Evolutionary conservation across 2,888 invertebrate genomes (phyloP).

Genomic region (Drepanosiphum platanoidis): DNA sequence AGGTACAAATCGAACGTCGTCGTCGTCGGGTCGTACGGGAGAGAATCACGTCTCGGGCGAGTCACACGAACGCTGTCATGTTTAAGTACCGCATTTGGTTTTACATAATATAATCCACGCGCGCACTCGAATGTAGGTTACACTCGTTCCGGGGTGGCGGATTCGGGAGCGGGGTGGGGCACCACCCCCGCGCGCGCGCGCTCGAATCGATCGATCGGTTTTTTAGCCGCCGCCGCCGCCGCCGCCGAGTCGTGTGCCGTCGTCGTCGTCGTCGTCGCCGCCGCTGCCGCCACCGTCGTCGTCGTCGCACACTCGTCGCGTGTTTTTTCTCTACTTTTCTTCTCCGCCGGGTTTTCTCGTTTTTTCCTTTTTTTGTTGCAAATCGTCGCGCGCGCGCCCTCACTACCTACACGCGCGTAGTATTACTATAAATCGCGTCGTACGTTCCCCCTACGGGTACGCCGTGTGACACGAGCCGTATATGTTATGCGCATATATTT

Average conservation of each 20-base stretch:
- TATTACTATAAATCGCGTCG: no score
- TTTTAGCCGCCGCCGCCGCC: conserved; percentile 14
- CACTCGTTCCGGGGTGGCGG: conserved; percentile 7
- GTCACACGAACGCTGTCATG: conserved; percentile 15
- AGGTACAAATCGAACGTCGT: conserved; percentile 14
- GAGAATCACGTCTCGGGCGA: neutral
- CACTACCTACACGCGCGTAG: neutral
- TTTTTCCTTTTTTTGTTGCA: no score
- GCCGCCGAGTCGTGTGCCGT: neutral
- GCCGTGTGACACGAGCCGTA: neutral
- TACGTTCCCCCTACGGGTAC: no score
- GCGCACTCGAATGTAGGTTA: conserved; percentile 48
- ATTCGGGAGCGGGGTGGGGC: neutral
- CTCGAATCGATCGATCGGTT: conserved; percentile 44
- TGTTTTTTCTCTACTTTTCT: conserved; percentile 21
- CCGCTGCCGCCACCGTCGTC: no score
- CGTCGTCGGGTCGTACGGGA: no score
- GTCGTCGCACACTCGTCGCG: neutral
- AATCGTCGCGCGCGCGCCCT: neutral
- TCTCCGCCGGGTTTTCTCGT: no score
- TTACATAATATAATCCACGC: conserved; percentile 2
- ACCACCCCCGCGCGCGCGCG: neutral
- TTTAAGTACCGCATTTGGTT: conserved; percentile 38
- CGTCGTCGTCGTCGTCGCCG: neutral
- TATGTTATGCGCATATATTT: no score